Base-by-base conservation (phyloP, 2,888 invertebrate species). In the Aethes cnicana region DNA sequence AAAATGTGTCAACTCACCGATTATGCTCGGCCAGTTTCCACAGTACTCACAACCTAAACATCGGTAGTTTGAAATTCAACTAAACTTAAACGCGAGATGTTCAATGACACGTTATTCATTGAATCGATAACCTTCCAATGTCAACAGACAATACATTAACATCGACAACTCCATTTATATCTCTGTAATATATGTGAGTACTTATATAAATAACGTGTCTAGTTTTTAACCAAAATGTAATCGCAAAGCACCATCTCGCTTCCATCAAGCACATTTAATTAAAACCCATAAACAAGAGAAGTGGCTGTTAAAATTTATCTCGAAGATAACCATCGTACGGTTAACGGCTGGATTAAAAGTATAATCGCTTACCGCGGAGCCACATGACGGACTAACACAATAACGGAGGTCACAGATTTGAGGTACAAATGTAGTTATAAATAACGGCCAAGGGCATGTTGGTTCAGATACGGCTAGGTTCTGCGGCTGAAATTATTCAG, bases 291-390 rank as follows among this genome's bases (percentile, higher is more conserved):
- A 43, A 50, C 50, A 50, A 44, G 50, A 18, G 43, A 43, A 43
- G 50, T 37, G 36, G 49, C 36, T 49, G 49, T 50, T 37, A 50
- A 50, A 43, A 50, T 50, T 44, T 44, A 50, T 50, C 50, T 44
- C 37, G 23, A 30, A 32, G 50, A 50, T 50, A 50, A 44, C 36
- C 14, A 50, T 50, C 50, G 36, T 21, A 9, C 42, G 25, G 48
- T 35, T 41, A 48, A 36, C 36, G 26, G 26, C 18, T 12, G 17
- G 41, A 48, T 41, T 48, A 17, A 42, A 42, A 16, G 16, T 25
- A 39, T 20, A 35, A 20, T 21, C 25, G 17, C 6, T 32, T 32
- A 32, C 32, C 36, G 23, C 23, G 47, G 16, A 39, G 47, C 17
- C 35, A n/a, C 30, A 9, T n/a, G n/a, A n/a, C n/a, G n/a, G n/a